Base-by-base conservation (phyloP, 53 echinoderm and acorn worm species). In the Arbacia lixula region DNA sequence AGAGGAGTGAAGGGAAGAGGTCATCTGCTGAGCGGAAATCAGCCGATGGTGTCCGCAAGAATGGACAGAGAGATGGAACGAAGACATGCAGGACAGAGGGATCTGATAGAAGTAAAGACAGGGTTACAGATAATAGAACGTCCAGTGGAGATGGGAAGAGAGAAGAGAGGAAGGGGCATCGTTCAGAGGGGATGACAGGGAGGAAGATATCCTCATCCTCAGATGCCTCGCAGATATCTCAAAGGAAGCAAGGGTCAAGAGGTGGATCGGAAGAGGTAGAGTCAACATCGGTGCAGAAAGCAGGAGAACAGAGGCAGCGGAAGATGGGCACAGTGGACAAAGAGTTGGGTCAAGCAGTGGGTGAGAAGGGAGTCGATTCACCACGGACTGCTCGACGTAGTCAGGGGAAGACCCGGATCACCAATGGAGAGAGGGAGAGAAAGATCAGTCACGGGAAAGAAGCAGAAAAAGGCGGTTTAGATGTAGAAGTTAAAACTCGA, bases 1-100 rank as follows among this genome's bases (percentile, higher is more conserved):
- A 60, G 36, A 35, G 79, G 60, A 40, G 3, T 16, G 64, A 81
- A 77, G 60, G 58, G 36, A 77, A 58, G 49, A 60, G 63, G 29
- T 31, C 40, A 16, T 41, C 63, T 62, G 60, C 49, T 6, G 81
- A 79, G 26, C 27, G 39, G 29, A 61, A 12, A 34, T 63, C 78
- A 10, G 37, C 31, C 28, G 68, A 87, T 17, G 2, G 31, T 71
- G 37, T n/a, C 24, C 69, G 36, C 29, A 81, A 60, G 43, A 69
- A 19, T 12, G 37, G 14, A 12, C 5, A 19, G 57, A 40, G 38
- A 36, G 16, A 38, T 21, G 3, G 40, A 27, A 19, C 28, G 26
- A 37, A 56, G 36, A 61, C 49, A 76, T 64, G 64, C 6, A 56
- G n/a, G n/a, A n/a, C n/a, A n/a, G 46, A 43, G 14, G 30, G 56